phyloP scores from a whole-genome alignment of 2,797 vertebrate species.

The Cirrhinus molitorella region DNA sequence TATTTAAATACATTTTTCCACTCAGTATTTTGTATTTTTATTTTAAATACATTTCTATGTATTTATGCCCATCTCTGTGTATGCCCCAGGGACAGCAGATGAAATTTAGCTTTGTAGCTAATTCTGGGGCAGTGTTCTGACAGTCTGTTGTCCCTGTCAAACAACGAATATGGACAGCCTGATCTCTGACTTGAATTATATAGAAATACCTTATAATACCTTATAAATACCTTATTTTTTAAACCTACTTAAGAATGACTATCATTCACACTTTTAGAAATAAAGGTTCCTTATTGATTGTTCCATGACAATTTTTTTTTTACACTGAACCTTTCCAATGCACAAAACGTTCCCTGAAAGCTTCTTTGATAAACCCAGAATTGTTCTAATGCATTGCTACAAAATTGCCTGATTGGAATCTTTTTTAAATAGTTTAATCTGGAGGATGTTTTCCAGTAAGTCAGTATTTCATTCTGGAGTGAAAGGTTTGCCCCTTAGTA shows the following conservation, averaged over 20 bases:
- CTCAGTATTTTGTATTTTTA: no score
- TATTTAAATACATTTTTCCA: no score
- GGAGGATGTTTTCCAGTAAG: not conserved
- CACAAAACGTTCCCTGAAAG: not conserved
- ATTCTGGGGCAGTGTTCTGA: no score
- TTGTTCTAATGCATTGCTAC: not conserved
- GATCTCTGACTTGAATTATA: not conserved
- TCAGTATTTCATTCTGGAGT: not conserved
- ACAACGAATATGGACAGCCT: not conserved
- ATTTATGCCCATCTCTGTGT: no score
- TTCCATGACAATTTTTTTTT: no score
- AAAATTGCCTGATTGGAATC: not conserved
- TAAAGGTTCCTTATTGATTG: not conserved
- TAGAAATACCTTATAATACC: not conserved
- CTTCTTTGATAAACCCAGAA: not conserved
- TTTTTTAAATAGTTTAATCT: not conserved
- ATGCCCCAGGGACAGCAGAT: no score
- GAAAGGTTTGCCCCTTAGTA: not conserved
- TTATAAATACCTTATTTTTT: not conserved
- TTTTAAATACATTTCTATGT: no score
- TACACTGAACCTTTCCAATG: not conserved
- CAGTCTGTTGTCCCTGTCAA: no score
- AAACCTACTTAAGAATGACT: not conserved
- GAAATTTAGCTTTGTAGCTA: no score
- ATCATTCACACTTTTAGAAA: not conserved